Base-by-base conservation (phyloP, 2,888 invertebrate genomes). In the Standfussiana lucernea region DNA sequence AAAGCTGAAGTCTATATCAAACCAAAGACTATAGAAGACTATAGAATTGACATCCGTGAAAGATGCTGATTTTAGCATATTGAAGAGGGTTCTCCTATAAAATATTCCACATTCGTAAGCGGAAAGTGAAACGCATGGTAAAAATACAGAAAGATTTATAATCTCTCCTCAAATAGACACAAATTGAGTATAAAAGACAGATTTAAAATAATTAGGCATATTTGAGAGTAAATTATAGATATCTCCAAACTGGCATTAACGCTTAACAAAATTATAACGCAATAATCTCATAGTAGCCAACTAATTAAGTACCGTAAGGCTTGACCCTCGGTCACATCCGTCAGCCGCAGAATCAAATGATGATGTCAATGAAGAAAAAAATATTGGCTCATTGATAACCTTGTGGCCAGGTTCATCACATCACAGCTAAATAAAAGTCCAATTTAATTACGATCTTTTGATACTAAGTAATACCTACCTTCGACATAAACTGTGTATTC, bases 291-390 rank as follows among this genome's bases (percentile, higher is more conserved):
- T 28, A 70, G 35, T 45, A 70, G 28, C 66, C 35, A 80, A 62
- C 61, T 59, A n/a, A n/a, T n/a, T 67, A 50, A 72, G n/a, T 64
- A 40, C 82, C 65, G 76, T 15, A 69, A 72, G 40, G 24, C 11
- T 62, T 78, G 76, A 87, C 77, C 87, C 62, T n/a, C 5, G 21
- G 37, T 56, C 53, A 66, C 74, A 77, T 76, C 68, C 80, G 66
- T 70, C 73, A 75, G 40, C 61, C 50, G 70, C 78, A 80, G 79
- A 77, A 72, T 83, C 81, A 83, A 72, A 69, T 40, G 45, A 56
- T 87, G 78, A 88, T 82, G 83, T 86, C 87, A 82, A 76, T 65
- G 28, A 42, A 81, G 59, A 85, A 75, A 75, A 74, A 75, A 45
- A 47, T 66, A 69, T 71, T 72, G 66, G 35, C 74, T 76, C 71